These are phyloP conservation scores for Tragelaphus buxtoni DNA, from an alignment of 2,113 vertebrate species.

Conservation along the genomic window DNA sequence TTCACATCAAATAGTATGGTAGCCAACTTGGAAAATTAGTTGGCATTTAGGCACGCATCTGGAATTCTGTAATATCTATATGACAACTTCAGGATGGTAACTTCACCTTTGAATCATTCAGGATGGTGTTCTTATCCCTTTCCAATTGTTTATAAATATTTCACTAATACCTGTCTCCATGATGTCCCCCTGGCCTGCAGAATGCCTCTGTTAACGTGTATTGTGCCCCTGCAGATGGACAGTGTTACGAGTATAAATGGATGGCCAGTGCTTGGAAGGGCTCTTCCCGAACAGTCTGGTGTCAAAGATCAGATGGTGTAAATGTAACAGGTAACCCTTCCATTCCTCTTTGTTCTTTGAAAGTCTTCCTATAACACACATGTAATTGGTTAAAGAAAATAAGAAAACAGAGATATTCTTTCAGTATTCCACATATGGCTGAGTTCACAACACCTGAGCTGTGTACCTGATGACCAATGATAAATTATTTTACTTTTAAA, in stretches of 20 bases:
- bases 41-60: background rate
- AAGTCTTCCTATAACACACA: background rate
- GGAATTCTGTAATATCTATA: background rate
- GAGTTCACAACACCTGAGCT: background rate
- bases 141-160: background rate
- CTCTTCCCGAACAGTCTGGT: conserved; percentile 90
- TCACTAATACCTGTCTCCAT: background rate
- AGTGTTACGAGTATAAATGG: conserved; percentile 96
- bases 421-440: background rate
- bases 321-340: conserved; percentile 91
- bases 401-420: background rate
- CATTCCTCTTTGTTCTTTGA: background rate
- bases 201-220: background rate
- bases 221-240: conserved; percentile 85
- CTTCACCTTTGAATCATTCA: background rate
- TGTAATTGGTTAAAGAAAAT: background rate
- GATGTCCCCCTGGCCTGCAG: background rate
- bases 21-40: background rate
- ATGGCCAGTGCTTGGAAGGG: conserved; percentile 90
- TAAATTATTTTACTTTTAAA: background rate
- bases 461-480: background rate
- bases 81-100: background rate
- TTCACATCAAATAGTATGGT: background rate
- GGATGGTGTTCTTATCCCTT: background rate
- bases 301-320: conserved; percentile 95